Evolutionary conservation across 2,113 vertebrate species (phyloP).

Genomic region (Zosterops lateralis): DNA sequence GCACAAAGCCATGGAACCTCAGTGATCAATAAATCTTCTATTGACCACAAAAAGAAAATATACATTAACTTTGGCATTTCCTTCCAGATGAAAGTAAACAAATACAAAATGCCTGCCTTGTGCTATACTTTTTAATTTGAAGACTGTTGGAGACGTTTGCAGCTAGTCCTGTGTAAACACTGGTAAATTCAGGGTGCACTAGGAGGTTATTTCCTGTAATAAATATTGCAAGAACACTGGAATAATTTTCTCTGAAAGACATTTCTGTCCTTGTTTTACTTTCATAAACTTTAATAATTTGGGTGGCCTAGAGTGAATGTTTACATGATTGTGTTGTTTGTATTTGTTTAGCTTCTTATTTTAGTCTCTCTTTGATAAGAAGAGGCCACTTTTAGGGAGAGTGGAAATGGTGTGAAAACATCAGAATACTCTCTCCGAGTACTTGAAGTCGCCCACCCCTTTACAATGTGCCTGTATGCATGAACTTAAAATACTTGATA

Average conservation of each 20-base stretch:
- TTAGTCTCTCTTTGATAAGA: conserved; percentile 12
- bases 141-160: conserved; percentile 16
- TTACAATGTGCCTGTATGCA: background rate
- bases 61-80: conserved; percentile 10
- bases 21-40: conserved; percentile 28
- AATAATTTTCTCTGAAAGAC: conserved; percentile 49
- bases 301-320: background rate
- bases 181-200: conserved; percentile 11
- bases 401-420: background rate
- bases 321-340: conserved; percentile 35
- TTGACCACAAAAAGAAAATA: background rate
- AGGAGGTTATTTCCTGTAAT: conserved; percentile 61
- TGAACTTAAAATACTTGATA: background rate
- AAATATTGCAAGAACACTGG: conserved; percentile 38
- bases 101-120: conserved; percentile 20
- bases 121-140: conserved; percentile 18
- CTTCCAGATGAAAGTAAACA: conserved; percentile 44
- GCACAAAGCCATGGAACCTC: background rate
- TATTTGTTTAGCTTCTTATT: conserved; percentile 21
- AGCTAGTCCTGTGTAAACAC: conserved; percentile 28
- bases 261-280: conserved; percentile 41
- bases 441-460: background rate
- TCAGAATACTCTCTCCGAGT: background rate
- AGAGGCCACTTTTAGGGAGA: background rate
- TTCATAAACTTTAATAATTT: conserved; percentile 16